A percentile compares a stretch with the other conserved stretches of the same genome.
Conservation (phyloP, 2,888 invertebrate genomes). For the Xestia sexstrigata region DNA sequence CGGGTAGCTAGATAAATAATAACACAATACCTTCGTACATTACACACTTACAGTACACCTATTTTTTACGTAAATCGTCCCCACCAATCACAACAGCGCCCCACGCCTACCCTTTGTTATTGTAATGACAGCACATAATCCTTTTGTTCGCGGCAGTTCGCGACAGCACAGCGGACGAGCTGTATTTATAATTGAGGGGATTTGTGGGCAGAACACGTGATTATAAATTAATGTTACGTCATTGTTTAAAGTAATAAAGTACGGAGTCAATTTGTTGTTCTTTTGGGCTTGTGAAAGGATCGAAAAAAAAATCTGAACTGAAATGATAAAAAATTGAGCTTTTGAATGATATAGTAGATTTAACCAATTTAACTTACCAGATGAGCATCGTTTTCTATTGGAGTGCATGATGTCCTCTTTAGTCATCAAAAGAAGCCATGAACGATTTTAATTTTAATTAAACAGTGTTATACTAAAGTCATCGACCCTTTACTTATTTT, state of each 20-base stretch:
- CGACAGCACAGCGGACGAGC: constrained; percentile 28
- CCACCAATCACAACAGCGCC: constrained; percentile 29
- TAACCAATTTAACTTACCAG: not conserved
- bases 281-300: not conserved
- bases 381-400: not conserved
- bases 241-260: not conserved
- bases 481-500: not conserved
- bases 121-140: constrained; percentile 42
- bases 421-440: not conserved
- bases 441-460: not conserved
- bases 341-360: not conserved
- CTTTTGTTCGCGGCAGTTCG: constrained; percentile 29
- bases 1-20: not conserved
- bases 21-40: not conserved
- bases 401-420: not conserved
- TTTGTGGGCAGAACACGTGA: constrained; percentile 21
- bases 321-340: no score
- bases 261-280: not conserved
- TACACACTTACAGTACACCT: not conserved
- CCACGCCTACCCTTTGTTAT: constrained; percentile 22
- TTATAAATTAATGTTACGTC: not conserved
- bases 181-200: constrained; percentile 30
- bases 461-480: not conserved
- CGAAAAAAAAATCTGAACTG: not conserved
- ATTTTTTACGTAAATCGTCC: constrained; percentile 33